These are phyloP conservation scores for Garra rufa DNA, from an alignment of 2,113 vertebrate species.

Conservation along the genomic window DNA sequence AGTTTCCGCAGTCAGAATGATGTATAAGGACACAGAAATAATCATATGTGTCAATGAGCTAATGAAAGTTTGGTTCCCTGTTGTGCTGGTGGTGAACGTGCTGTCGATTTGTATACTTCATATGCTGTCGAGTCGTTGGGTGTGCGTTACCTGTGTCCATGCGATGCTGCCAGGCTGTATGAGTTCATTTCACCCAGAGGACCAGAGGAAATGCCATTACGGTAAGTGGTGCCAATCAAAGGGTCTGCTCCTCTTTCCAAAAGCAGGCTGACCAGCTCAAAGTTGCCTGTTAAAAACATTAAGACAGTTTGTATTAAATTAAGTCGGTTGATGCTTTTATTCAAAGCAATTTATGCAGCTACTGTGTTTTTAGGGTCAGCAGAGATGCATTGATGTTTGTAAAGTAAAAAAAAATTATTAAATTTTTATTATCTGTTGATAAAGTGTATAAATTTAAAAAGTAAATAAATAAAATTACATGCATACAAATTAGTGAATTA, in stretches of 20 bases:
- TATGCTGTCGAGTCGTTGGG: not conserved
- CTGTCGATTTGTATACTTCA: not conserved
- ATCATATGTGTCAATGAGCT: not conserved
- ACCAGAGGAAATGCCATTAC: conserved; percentile 75
- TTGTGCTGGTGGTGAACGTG: conserved; percentile 16
- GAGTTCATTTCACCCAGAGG: conserved; percentile 80
- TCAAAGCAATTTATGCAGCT: not conserved
- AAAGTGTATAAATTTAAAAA: not conserved
- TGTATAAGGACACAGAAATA: not conserved
- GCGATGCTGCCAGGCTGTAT: conserved; percentile 80
- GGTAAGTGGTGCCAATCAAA: conserved; percentile 77
- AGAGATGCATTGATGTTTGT: not conserved
- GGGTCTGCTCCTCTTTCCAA: conserved; percentile 81
- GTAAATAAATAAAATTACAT: not conserved
- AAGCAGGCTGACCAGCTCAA: conserved; percentile 80
- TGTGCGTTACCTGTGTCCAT: conserved; percentile 79
- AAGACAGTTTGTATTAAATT: not conserved
- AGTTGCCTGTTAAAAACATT: conserved; percentile 73
- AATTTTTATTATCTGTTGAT: too few relatives aligned
- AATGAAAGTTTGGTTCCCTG: not conserved
- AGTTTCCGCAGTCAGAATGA: conserved; percentile 7
- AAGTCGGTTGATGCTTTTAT: not conserved
- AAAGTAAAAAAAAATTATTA: not conserved
- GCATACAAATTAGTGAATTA: too few relatives aligned
- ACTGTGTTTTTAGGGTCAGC: not conserved